A percentile compares a stretch with the other conserved stretches of the same genome.
Evolutionary conservation across 2,113 vertebrate genomes (phyloP).

Genomic region (Coturnix japonica): DNA sequence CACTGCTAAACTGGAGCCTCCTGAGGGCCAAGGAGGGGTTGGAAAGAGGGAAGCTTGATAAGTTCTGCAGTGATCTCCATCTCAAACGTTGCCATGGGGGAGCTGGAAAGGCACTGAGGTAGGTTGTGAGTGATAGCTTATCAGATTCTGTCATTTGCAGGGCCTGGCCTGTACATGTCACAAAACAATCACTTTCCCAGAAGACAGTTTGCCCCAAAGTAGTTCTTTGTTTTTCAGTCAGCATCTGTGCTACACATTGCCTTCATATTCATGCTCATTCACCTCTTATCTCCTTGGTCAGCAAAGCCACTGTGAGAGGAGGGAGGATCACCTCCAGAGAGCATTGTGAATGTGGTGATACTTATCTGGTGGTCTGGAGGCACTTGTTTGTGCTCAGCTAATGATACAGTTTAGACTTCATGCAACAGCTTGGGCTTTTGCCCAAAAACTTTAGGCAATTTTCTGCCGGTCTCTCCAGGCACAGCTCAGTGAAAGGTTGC

Average conservation of each 20-base stretch:
- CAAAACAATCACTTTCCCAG: neutral
- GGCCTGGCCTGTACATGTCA: neutral
- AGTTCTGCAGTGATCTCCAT: neutral
- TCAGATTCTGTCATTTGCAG: neutral
- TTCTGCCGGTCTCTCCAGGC: neutral
- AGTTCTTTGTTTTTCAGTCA: neutral
- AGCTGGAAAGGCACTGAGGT: neutral
- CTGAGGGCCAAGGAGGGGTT: neutral
- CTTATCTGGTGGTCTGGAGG: neutral
- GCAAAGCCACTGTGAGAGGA: neutral
- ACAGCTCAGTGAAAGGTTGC: neutral
- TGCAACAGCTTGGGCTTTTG: neutral
- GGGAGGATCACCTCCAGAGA: neutral
- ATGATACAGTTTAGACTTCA: neutral
- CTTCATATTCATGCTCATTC: neutral
- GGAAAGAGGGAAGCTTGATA: neutral
- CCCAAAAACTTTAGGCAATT: fast-evolving
- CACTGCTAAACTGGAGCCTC: neutral
- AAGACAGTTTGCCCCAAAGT: neutral
- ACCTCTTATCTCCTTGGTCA: neutral
- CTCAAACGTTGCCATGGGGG: neutral
- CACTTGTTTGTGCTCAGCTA: neutral
- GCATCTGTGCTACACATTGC: neutral
- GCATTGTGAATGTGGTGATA: neutral
- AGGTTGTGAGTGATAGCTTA: neutral